phyloP scores from a whole-genome alignment of 2,797 vertebrate genomes.

The Sparus aurata region DNA sequence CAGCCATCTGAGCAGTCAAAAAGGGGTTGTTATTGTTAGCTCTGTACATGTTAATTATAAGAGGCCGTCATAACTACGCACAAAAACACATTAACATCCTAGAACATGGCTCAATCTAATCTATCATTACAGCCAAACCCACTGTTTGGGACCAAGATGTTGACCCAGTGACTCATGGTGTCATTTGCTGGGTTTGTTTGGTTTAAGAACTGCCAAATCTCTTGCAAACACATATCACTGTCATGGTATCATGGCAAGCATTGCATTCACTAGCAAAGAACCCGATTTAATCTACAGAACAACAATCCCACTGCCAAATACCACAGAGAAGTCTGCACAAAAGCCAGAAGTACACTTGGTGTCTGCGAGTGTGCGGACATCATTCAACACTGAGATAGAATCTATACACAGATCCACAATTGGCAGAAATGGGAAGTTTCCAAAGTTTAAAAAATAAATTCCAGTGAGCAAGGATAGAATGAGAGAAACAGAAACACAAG shows the following conservation, averaged over 20 bases:
- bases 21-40: conserved; percentile 6
- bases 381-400: conserved; percentile 46
- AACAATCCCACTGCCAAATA: conserved; percentile 71
- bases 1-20: conserved; percentile 34
- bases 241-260: conserved; percentile 33
- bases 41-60: conserved; percentile 22
- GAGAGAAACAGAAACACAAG: conserved; percentile 43
- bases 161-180: conserved; percentile 8
- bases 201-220: conserved; percentile 42
- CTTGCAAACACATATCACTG: conserved; percentile 43
- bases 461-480: conserved; percentile 28
- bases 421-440: conserved; percentile 53
- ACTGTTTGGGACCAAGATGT: conserved; percentile 30
- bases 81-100: conserved; percentile 1
- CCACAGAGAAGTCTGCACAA: conserved; percentile 60
- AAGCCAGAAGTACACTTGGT: conserved; percentile 52
- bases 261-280: conserved; percentile 50
- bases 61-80: conserved; percentile 1
- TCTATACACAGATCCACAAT: conserved; percentile 50
- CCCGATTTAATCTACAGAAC: conserved; percentile 70
- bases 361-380: conserved; percentile 18
- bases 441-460: conserved; percentile 52
- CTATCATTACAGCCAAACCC: conserved; percentile 4
- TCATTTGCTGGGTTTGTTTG: conserved; percentile 31
- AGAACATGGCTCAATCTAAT: conserved; percentile 22